Conservation (phyloP, 2,113 vertebrate genomes). For the rat (Rattus norvegicus) region GRCr8 NC_086032.1:84132001-84132500, state of each 20-base stretch:
- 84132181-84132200: neutral
- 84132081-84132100: neutral
- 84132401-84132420: neutral
- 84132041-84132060: neutral
- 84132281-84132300: neutral
- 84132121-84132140: neutral
- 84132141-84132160: neutral
- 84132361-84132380: neutral
- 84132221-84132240: neutral
- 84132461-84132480: neutral
- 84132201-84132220: neutral
- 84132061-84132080: neutral
- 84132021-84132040: neutral
- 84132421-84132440: neutral
- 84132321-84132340: neutral
- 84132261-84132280: neutral
- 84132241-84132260: neutral
- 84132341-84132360: neutral
- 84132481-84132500: rapidly evolving
- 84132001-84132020: neutral
- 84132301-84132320: neutral
- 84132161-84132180: neutral
- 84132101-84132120: neutral
- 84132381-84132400: neutral
- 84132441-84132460: neutral